phyloP scores from a whole-genome alignment of 2,797 vertebrate genomes.

The Myoxocephalus aenaeus region DNA sequence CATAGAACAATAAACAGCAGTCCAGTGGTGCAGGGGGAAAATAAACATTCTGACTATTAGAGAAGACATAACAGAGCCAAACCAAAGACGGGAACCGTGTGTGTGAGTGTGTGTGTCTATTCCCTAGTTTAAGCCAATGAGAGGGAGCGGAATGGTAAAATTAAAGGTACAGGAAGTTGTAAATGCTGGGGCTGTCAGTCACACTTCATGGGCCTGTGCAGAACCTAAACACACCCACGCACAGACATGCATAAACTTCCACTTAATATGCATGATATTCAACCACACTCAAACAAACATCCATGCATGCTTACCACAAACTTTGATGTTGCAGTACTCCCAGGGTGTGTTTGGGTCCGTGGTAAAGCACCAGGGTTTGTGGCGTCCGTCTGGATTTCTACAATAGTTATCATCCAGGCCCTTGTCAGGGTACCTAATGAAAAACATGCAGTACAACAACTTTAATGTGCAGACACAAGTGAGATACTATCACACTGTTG shows the following conservation, averaged over 20 bases:
- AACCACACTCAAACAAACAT: slow-evolving; percentile 57
- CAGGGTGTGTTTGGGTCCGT: slow-evolving; percentile 93
- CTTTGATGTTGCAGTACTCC: slow-evolving; percentile 98
- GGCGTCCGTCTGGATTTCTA: slow-evolving; percentile 95
- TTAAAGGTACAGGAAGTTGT: slow-evolving; percentile 84
- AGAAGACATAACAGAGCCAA: slow-evolving; percentile 64
- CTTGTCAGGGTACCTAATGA: slow-evolving; percentile 91
- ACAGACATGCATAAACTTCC: slow-evolving; percentile 21
- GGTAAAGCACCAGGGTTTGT: slow-evolving; percentile 97
- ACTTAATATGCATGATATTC: slow-evolving; percentile 34
- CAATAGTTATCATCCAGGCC: slow-evolving; percentile 99
- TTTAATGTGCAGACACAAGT: not conserved
- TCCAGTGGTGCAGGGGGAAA: slow-evolving; percentile 49
- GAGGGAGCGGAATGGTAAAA: slow-evolving; percentile 40
- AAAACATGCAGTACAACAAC: slow-evolving; percentile 48
- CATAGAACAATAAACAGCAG: slow-evolving; percentile 75
- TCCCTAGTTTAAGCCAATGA: slow-evolving; percentile 17
- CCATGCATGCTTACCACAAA: slow-evolving; percentile 89
- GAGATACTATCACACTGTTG: not conserved
- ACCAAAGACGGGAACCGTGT: slow-evolving; percentile 16
- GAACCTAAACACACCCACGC: slow-evolving; percentile 33
- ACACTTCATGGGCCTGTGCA: slow-evolving; percentile 15
- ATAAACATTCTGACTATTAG: slow-evolving; percentile 74
- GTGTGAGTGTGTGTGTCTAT: slow-evolving; percentile 14
- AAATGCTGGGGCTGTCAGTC: slow-evolving; percentile 76